Evolutionary conservation across 2,888 invertebrate species (phyloP).

Genomic region (Ennomos quercinarius): DNA sequence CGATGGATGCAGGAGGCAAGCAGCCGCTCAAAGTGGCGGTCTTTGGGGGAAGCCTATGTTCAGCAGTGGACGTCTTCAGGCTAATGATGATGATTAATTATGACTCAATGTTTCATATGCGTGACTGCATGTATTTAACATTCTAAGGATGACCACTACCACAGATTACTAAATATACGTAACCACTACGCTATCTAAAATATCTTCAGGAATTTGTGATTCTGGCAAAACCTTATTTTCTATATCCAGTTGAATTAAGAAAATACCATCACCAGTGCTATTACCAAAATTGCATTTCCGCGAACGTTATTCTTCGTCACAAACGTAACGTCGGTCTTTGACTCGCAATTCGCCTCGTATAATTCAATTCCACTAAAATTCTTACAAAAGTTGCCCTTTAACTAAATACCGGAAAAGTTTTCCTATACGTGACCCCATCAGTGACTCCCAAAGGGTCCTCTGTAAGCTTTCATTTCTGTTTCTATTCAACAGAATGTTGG

Average conservation of each 20-base stretch:
- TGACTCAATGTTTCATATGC: too few species aligned
- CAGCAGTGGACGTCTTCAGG: too few species aligned
- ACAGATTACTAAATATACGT: too few species aligned
- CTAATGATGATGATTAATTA: too few species aligned
- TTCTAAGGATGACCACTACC: too few species aligned
- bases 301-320: slow-evolving; percentile 35
- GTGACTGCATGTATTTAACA: too few species aligned
- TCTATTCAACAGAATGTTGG: slow-evolving; percentile 61
- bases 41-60: too few species aligned
- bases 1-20: too few species aligned
- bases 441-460: slow-evolving; percentile 53
- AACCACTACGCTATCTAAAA: too few species aligned
- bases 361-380: slow-evolving; percentile 64
- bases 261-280: slow-evolving; percentile 31
- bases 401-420: slow-evolving; percentile 79
- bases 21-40: too few species aligned
- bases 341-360: slow-evolving; percentile 47
- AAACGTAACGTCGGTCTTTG: slow-evolving; percentile 35
- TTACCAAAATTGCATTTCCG: slow-evolving; percentile 37
- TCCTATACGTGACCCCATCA: slow-evolving; percentile 76
- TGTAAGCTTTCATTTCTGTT: slow-evolving; percentile 59
- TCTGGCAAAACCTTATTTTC: too few species aligned
- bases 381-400: slow-evolving; percentile 57
- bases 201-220: too few species aligned
- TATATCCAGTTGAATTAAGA: slow-evolving; percentile 16